Evolutionary conservation across 2,113 vertebrate species (phyloP).

Genomic region (Poicephalus gulielmi): DNA sequence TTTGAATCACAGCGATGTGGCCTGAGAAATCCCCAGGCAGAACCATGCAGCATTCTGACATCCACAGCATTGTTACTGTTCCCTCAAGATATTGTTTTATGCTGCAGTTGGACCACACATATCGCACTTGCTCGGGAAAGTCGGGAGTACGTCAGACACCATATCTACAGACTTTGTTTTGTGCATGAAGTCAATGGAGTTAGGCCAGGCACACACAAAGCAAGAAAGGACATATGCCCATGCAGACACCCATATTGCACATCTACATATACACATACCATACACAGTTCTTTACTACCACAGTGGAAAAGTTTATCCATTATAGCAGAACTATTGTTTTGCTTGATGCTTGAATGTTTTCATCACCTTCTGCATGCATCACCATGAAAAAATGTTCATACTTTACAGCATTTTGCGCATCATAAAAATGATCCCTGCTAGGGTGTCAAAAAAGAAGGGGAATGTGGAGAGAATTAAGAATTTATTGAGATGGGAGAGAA

Average conservation of each 20-base stretch:
- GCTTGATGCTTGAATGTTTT: neutral
- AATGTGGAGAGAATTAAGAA: neutral
- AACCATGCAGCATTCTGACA: fast-evolving
- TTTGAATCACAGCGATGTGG: neutral
- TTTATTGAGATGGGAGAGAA: neutral
- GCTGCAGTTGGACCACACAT: constrained; percentile 9
- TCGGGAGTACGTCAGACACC: neutral
- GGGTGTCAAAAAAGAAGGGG: neutral
- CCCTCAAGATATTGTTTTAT: neutral
- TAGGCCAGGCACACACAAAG: neutral
- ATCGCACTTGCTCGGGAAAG: neutral
- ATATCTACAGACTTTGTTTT: neutral
- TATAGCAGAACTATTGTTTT: neutral
- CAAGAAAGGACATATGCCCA: neutral
- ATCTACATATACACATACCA: neutral
- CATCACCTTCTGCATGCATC: neutral
- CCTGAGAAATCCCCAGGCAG: neutral
- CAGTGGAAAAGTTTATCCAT: neutral
- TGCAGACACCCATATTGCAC: neutral
- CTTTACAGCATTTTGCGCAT: neutral
- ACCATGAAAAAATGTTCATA: neutral
- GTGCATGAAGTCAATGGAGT: neutral
- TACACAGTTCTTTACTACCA: neutral
- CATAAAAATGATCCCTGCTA: neutral
- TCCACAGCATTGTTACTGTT: neutral